Evolutionary conservation across 2,888 invertebrate species (phyloP).

Genomic region (Idaea biselata): DNA sequence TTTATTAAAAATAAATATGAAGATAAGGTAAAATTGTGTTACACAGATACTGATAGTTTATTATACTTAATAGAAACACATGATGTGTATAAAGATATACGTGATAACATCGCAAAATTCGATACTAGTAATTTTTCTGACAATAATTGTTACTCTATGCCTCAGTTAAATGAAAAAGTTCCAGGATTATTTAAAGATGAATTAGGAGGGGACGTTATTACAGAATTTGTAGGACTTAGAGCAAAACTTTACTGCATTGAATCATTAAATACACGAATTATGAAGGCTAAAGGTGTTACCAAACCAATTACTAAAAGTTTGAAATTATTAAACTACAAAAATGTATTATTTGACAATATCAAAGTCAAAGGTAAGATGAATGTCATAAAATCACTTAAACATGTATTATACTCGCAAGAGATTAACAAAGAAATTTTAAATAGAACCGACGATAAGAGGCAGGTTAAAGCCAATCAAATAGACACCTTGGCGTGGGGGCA

Average conservation of each 20-base stretch:
- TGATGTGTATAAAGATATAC: slow-evolving; percentile 9
- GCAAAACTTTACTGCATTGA: slow-evolving; percentile 20
- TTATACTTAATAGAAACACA: slow-evolving; percentile 11
- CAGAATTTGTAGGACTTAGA: slow-evolving; percentile 22
- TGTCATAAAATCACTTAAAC: slow-evolving; percentile 16
- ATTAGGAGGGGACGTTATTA: slow-evolving; percentile 19
- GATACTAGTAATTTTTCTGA: slow-evolving; percentile 11
- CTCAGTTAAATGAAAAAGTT: slow-evolving; percentile 23
- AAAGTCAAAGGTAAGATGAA: slow-evolving; percentile 12
- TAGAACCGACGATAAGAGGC: slow-evolving; percentile 16
- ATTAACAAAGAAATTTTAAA: slow-evolving; percentile 14
- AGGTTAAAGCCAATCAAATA: slow-evolving; percentile 9
- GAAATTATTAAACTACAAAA: slow-evolving; percentile 12
- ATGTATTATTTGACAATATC: slow-evolving; percentile 2
- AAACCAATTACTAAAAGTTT: slow-evolving; percentile 12
- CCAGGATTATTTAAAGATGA: slow-evolving; percentile 28
- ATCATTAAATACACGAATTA: slow-evolving; percentile 12
- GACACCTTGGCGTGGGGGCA: slow-evolving; percentile 8
- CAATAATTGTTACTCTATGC: slow-evolving; percentile 11
- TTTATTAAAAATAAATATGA: slow-evolving; percentile 8
- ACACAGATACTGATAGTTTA: slow-evolving; percentile 15
- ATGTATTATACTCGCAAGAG: slow-evolving; percentile 2
- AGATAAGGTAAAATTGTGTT: slow-evolving; percentile 7
- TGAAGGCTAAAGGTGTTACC: slow-evolving; percentile 14
- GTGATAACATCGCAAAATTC: slow-evolving; percentile 4